phyloP scores from a whole-genome alignment of 1,140 invertebrate species.

The Helicoverpa armigera region DNA sequence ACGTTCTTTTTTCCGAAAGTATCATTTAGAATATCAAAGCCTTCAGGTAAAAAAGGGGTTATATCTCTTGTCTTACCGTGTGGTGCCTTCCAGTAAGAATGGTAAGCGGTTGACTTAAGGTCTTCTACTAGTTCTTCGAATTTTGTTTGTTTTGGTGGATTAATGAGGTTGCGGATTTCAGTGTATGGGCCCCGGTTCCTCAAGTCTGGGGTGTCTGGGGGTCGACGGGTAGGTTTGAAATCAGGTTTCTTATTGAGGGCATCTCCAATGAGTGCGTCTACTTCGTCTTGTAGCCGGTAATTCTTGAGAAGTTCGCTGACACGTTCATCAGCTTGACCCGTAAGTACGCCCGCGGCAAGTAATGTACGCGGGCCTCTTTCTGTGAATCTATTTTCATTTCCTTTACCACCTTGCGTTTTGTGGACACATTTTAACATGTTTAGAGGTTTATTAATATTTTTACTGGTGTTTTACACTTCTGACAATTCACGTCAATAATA shows the following conservation, averaged over 20 bases:
- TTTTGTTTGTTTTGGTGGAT: conserved; percentile 67
- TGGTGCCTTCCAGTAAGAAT: conserved; percentile 77
- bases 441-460: not conserved
- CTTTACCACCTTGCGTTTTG: conserved; percentile 15
- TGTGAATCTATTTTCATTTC: conserved; percentile 15
- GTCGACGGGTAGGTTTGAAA: not conserved
- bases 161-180: not conserved
- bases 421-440: not conserved
- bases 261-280: not conserved
- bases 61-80: conserved; percentile 74
- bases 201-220: not conserved
- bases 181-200: not conserved
- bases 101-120: conserved; percentile 76
- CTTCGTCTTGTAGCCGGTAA: not conserved
- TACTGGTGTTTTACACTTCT: not conserved
- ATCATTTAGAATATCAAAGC: conserved; percentile 65
- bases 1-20: conserved; percentile 70
- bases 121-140: conserved; percentile 77
- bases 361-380: not conserved
- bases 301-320: not conserved
- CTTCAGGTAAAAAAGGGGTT: conserved; percentile 71
- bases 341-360: not conserved
- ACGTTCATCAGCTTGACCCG: not conserved
- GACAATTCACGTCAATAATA: too few relatives aligned
- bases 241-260: not conserved